These are phyloP conservation scores for Mormyrus hasselquistii DNA, from an alignment of 2,797 vertebrate genomes.

Conservation along the genomic window DNA sequence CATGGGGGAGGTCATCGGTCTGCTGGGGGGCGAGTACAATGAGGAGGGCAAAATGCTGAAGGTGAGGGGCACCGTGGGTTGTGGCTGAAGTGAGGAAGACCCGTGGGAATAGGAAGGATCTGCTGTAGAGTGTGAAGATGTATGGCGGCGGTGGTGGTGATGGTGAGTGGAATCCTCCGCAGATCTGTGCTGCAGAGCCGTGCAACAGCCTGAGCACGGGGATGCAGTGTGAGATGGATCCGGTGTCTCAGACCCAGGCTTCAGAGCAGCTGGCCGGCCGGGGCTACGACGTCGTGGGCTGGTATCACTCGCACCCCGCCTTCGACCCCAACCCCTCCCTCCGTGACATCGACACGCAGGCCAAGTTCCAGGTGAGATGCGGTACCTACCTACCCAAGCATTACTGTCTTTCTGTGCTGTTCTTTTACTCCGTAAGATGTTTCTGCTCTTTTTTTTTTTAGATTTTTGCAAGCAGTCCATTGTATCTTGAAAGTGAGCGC, in stretches of 20 bases:
- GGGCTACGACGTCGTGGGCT: constrained; percentile 83
- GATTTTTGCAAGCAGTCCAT: background rate
- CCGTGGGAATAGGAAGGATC: background rate
- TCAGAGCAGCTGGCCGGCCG: constrained; percentile 75
- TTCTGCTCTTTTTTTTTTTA: background rate
- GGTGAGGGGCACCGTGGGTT: constrained; percentile 54
- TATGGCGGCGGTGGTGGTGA: background rate
- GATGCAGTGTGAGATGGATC: constrained; percentile 97
- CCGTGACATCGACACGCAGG: constrained; percentile 90
- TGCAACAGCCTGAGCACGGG: constrained; percentile 94
- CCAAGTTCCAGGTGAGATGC: constrained; percentile 84
- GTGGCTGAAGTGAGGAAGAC: background rate
- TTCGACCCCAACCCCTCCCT: constrained; percentile 95
- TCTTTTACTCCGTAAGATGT: background rate
- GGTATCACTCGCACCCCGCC: constrained; percentile 96
- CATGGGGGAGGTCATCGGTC: constrained; percentile 88
- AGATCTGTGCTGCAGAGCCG: constrained; percentile 86
- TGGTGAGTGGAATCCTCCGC: constrained; percentile 22
- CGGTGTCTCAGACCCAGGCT: constrained; percentile 89
- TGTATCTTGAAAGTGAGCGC: background rate
- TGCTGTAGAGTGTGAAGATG: background rate
- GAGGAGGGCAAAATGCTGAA: constrained; percentile 73
- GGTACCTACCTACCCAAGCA: background rate
- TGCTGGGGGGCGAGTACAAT: constrained; percentile 83
- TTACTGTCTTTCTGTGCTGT: background rate